Conservation (phyloP, 2,888 invertebrate genomes). For the Oasisia sp. region DNA sequence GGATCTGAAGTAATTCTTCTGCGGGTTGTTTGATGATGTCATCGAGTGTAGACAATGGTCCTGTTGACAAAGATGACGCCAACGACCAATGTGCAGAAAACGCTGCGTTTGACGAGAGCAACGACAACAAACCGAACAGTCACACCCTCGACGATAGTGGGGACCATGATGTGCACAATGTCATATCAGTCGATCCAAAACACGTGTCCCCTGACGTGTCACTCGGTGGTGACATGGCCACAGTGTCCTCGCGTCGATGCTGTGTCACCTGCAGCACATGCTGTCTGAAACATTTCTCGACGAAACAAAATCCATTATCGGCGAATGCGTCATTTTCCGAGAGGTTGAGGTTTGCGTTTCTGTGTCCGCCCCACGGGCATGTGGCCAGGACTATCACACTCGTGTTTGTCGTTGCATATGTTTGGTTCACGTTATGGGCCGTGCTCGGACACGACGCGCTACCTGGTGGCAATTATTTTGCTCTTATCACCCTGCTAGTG, state of each 20-base stretch:
- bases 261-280: background rate
- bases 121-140: background rate
- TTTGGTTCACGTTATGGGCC: background rate
- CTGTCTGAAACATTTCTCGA: constrained; percentile 25
- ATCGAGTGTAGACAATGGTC: background rate
- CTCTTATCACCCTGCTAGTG: constrained; percentile 42
- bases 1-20: background rate
- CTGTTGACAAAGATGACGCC: background rate
- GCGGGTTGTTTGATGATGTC: background rate
- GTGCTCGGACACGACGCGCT: constrained; percentile 20
- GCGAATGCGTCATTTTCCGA: constrained; percentile 42
- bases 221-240: background rate
- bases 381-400: constrained; percentile 43
- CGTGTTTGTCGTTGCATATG: background rate
- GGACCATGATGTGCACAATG: background rate
- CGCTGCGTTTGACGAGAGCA: background rate
- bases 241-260: constrained; percentile 17
- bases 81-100: background rate
- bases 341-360: constrained; percentile 47
- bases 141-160: background rate
- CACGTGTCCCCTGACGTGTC: background rate
- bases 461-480: constrained; percentile 49
- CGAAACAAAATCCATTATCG: constrained; percentile 43
- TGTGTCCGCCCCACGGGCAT: constrained; percentile 62
- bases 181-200: background rate